Evolutionary conservation across 2,113 vertebrate species (phyloP), one percentile per base, ranked within the genome.

Genomic region (Excalfactoria chinensis): DNA sequence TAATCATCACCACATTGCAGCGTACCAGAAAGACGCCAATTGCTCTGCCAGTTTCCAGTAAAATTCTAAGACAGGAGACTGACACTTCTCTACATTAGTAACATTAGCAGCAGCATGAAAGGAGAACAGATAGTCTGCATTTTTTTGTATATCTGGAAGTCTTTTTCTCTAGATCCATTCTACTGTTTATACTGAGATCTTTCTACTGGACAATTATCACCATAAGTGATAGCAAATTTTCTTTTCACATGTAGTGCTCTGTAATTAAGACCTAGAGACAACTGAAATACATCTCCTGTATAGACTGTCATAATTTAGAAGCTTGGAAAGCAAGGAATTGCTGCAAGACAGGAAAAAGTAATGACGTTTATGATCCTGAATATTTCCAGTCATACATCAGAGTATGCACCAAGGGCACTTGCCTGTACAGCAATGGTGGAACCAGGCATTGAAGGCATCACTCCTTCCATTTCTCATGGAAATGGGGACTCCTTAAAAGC

Each of bases 51-150:
- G 53, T 64, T 85, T 40, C 58, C 59, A 68, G 71, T n/a, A 89
- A 95, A 93, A 78, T 64, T 76, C 44, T 90, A 70, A 70, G 85
- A 71, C 41, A 72, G 78, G 32, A 86, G 19, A 30, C 19, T 85
- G 46, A 20, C 20, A 8, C 37, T 69, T 15, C 37, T 62, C 63
- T 56, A 1, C 25, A 8, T 76, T 67, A 89, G n/a, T 62, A 30
- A 18, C 9, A 21, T n/a, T 30, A 21, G 6, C 46, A 71, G 69
- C 28, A 37, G 3, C 28, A 17, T 28, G n/a, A 3, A 78, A 71
- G 20, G 35, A 16, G 81, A 23, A 75, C 72, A 62, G 30, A 12
- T 81, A 84, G 69, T 20, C 49, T 34, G 11, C 9, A 67, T 81
- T 84, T 80, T 58, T 75, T 81, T 62, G 37, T 53, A 82, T 20